phyloP scores from a whole-genome alignment of 2,113 vertebrate species.

The Channa argus region DNA sequence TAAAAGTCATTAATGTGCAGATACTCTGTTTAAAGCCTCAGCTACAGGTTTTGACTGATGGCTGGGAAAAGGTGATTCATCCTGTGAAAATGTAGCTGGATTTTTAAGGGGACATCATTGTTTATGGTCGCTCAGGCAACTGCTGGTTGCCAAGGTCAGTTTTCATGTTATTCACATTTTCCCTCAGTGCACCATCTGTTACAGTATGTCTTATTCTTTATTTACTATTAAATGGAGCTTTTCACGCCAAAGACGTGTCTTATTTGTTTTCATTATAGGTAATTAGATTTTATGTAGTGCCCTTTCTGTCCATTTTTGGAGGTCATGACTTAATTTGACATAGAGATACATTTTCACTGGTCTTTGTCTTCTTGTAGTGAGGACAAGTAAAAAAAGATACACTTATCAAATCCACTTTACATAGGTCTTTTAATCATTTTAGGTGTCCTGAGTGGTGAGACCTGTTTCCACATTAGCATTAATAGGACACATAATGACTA shows the following conservation, averaged over 20 bases:
- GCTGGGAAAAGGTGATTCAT: not conserved
- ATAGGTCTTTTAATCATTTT: not conserved
- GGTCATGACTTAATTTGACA: constrained; percentile 16
- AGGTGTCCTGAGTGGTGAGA: not conserved
- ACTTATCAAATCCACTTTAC: constrained; percentile 27
- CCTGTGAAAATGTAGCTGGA: not conserved
- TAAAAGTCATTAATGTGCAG: not conserved
- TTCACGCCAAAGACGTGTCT: not conserved
- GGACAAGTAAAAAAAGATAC: not conserved
- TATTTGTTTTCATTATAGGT: constrained; percentile 21
- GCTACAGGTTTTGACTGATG: constrained; percentile 1
- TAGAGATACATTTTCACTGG: no score
- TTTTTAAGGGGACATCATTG: not conserved
- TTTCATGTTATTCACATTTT: not conserved
- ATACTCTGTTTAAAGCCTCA: not conserved
- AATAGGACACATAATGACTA: constrained; percentile 19
- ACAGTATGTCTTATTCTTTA: not conserved
- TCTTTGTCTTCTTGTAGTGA: no score
- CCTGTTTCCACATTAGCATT: constrained; percentile 35
- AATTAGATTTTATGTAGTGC: constrained; percentile 2
- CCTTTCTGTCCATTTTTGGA: not conserved
- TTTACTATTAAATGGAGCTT: constrained; percentile 1
- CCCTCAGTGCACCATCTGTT: no score
- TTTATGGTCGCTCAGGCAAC: constrained; percentile 8
- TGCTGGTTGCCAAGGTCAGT: constrained; percentile 16